Evolutionary conservation across 1,140 invertebrate genomes (phyloP).

Genomic region (Bombus waltoni): DNA sequence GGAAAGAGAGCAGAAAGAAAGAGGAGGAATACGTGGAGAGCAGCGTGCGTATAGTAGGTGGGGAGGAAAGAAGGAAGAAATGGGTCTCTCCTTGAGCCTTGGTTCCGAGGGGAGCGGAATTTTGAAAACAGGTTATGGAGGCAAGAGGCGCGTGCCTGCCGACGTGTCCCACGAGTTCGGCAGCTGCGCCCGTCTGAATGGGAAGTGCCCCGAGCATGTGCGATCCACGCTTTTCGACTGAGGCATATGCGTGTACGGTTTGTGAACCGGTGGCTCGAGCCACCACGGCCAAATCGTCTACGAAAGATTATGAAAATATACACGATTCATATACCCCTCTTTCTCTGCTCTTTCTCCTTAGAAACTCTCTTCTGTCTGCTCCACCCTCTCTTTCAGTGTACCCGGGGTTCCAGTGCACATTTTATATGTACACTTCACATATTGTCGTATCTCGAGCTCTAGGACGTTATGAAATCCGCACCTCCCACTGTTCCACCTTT

Average conservation of each 20-base stretch:
- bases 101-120: constrained; percentile 38
- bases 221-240: constrained; percentile 52
- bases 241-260: constrained; percentile 46
- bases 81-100: constrained; percentile 19
- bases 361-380: neutral
- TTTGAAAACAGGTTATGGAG: constrained; percentile 58
- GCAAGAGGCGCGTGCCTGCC: constrained; percentile 55
- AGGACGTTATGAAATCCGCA: constrained; percentile 19
- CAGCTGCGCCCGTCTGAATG: constrained; percentile 57
- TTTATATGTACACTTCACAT: neutral
- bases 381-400: constrained; percentile 7
- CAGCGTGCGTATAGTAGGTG: neutral
- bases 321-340: neutral
- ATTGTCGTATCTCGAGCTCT: neutral
- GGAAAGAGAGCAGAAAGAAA: neutral
- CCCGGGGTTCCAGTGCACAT: neutral
- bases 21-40: too few species aligned
- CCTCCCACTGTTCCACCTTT: constrained; percentile 21
- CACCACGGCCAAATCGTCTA: constrained; percentile 32
- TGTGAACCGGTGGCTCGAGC: constrained; percentile 42
- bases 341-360: neutral
- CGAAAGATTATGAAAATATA: constrained; percentile 51
- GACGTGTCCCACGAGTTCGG: constrained; percentile 51
- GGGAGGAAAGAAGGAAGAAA: constrained; percentile 35
- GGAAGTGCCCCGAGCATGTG: constrained; percentile 57